Evolutionary conservation across 2,113 vertebrate genomes (phyloP).

Genomic region (Chitala chitala): DNA sequence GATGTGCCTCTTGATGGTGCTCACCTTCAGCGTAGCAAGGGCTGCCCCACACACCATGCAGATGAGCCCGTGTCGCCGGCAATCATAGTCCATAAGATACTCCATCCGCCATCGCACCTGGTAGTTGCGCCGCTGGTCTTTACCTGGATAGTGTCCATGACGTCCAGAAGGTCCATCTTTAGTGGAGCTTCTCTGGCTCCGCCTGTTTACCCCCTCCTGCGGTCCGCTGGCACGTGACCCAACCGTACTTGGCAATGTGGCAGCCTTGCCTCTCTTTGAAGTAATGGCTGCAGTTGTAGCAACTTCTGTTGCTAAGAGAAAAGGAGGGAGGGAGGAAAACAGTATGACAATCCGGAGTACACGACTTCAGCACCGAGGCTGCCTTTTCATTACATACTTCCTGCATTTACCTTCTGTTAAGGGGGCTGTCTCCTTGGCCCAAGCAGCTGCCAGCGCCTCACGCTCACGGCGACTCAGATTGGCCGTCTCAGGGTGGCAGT

Average conservation of each 20-base stretch:
- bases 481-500: constrained; percentile 74
- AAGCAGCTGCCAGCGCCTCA: constrained; percentile 74
- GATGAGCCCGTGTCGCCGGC: constrained; percentile 70
- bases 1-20: constrained; percentile 80
- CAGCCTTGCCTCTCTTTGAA: constrained; percentile 18
- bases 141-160: constrained; percentile 66
- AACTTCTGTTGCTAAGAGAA: constrained; percentile 34
- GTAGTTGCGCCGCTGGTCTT: constrained; percentile 83
- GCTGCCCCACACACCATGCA: constrained; percentile 79
- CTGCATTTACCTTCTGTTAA: constrained; percentile 48
- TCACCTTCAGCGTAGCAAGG: constrained; percentile 76
- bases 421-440: constrained; percentile 65
- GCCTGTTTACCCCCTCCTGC: constrained; percentile 31
- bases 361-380: background rate
- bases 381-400: background rate
- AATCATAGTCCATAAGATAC: constrained; percentile 88
- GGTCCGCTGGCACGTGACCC: constrained; percentile 21
- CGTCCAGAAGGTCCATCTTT: constrained; percentile 34
- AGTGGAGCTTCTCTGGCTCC: constrained; percentile 14
- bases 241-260: constrained; percentile 14
- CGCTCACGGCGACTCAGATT: constrained; percentile 59
- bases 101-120: constrained; percentile 82
- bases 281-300: constrained; percentile 5
- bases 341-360: too few species aligned
- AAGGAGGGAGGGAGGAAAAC: background rate